A percentile compares a stretch with the other conserved stretches of the same genome.
phyloP scores from a whole-genome alignment of 37 sponge, comb jelly and placozoan genomes.

The Agelas oroides region DNA sequence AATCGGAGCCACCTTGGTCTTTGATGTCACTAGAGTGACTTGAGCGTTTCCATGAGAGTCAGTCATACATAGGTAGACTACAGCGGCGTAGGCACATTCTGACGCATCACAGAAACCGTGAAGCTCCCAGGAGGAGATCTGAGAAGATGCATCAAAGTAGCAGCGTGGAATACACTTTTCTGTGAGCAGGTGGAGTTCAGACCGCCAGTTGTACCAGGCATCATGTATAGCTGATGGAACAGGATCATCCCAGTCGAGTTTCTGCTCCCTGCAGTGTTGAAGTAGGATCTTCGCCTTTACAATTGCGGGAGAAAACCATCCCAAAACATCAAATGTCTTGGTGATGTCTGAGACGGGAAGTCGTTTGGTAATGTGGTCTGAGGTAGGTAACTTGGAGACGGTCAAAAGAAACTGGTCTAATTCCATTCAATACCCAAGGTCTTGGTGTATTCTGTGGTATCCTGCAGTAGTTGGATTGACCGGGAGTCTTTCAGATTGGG shows the following conservation, averaged over 20 bases:
- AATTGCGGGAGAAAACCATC: constrained; percentile 29
- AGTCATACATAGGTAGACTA: constrained; percentile 30
- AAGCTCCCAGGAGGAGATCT: background rate
- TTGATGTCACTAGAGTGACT: background rate
- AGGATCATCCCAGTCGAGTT: constrained; percentile 25
- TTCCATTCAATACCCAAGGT: too few relatives aligned
- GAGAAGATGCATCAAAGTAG: background rate
- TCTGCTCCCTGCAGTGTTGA: constrained; percentile 23
- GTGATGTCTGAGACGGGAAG: constrained; percentile 25
- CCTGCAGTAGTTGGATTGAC: too few relatives aligned
- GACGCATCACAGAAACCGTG: constrained; percentile 46
- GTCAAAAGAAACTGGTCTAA: too few relatives aligned
- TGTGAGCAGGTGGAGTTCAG: constrained; percentile 6
- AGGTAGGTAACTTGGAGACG: too few relatives aligned
- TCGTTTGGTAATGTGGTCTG: constrained; percentile 33
- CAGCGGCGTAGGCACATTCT: constrained; percentile 22
- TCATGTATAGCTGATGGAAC: background rate
- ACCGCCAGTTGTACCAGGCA: constrained; percentile 12
- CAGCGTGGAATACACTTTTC: constrained; percentile 5
- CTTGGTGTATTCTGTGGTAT: too few relatives aligned
- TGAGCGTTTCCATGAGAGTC: constrained; percentile 10
- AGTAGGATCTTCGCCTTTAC: constrained; percentile 33
- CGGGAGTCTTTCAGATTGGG: too few relatives aligned
- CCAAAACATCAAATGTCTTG: constrained; percentile 37
- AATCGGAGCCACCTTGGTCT: constrained; percentile 42